Base-by-base conservation (phyloP, 2,888 invertebrate species). In the Blastobasis adustella region DNA sequence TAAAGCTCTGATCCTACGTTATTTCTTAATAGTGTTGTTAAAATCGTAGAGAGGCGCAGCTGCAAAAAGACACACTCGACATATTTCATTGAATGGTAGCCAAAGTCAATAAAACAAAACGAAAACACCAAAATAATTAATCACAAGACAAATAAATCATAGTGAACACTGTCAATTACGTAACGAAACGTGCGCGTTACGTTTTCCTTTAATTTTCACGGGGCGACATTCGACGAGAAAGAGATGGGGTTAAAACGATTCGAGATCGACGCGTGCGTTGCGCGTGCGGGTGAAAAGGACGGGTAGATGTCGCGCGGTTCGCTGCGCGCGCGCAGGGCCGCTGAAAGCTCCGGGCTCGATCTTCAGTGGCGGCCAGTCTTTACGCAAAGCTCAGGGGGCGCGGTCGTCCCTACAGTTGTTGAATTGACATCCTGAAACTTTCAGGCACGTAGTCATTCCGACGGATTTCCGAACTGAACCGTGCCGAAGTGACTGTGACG, bases 91-190 rank as follows among this genome's bases (percentile, higher is more conserved):
- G 73, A 79, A 77, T 71, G 68, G 63, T 70, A 64, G 72, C 79
- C 75, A 79, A 75, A 71, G 70, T 76, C 75, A 77, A 76, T 69
- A 71, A 63, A 76, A 74, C 63, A 69, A 73, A 78, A 68, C 61
- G 69, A 71, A 79, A 76, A 76, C 73, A 74, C 69, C 65, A 70
- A 73, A 76, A 71, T 67, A 74, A 83, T 83, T 76, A 79, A 83
- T 83, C 80, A 80, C 72, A 62, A 62, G 66, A 71, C 71, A 69
- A 76, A 82, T 85, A 84, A 83, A 84, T 86, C 81, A 84, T 76
- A 73, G 69, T 65, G 71, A 72, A 73, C 61, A 59, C 56, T 64
- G 58, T 56, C 62, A 61, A 71, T 83, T 85, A 78, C 78, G 79
- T 75, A 84, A 85, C 63, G 54, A 56, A 60, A 56, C 57, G 62